Conservation (phyloP, 1,140 invertebrate genomes). For the Drosophila nannoptera region DNA sequence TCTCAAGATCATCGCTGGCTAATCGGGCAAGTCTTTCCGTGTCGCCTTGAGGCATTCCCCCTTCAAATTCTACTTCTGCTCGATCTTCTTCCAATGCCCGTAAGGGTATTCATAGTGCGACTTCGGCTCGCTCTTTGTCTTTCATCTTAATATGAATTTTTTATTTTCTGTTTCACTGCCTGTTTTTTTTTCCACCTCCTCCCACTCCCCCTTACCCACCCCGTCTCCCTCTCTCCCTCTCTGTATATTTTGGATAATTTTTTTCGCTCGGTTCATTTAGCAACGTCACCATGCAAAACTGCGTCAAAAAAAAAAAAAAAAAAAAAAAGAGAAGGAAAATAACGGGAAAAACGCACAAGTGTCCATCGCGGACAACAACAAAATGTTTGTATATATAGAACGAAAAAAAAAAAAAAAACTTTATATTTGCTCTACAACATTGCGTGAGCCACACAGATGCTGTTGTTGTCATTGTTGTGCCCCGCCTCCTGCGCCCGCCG, state of each 20-base stretch:
- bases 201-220: too few species aligned
- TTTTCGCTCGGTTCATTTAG: slow-evolving; percentile 67
- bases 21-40: too few species aligned
- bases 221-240: too few species aligned
- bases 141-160: slow-evolving; percentile 48
- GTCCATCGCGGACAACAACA: slow-evolving; percentile 5
- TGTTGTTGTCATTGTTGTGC: slow-evolving; percentile 30
- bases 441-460: slow-evolving; percentile 47
- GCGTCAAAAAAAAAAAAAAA: slow-evolving; percentile 45
- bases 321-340: slow-evolving; percentile 10
- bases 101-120: slow-evolving; percentile 5
- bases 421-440: slow-evolving; percentile 65
- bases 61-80: too few species aligned
- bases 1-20: too few species aligned
- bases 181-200: slow-evolving; percentile 28
- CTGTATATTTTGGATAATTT: slow-evolving; percentile 50
- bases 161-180: slow-evolving; percentile 44
- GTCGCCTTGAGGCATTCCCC: too few species aligned
- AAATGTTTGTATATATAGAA: neutral
- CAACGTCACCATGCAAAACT: slow-evolving; percentile 67
- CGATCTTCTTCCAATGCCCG: neutral
- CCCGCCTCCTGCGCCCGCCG: slow-evolving; percentile 11
- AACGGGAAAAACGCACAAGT: slow-evolving; percentile 40
- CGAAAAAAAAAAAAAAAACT: slow-evolving; percentile 48
- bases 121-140: neutral